phyloP scores from a whole-genome alignment of 2,113 vertebrate species.

The Patagioenas fasciata region DNA sequence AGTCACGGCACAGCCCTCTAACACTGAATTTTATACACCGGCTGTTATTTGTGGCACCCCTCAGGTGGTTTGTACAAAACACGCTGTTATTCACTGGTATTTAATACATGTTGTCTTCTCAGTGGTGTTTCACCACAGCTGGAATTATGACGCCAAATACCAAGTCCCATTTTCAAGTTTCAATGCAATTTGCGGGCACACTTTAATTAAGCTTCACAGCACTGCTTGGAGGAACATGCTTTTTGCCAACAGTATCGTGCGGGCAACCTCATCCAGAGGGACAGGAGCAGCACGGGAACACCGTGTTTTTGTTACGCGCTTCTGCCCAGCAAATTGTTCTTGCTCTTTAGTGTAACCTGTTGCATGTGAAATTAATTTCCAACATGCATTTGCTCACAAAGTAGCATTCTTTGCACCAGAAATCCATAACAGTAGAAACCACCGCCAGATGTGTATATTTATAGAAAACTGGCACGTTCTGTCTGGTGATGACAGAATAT shows the following conservation, averaged over 20 bases:
- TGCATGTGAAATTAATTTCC: constrained; percentile 43
- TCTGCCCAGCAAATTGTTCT: constrained; percentile 15
- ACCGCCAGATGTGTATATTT: constrained; percentile 46
- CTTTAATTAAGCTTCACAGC: background rate
- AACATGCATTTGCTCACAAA: constrained; percentile 31
- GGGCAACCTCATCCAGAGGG: background rate
- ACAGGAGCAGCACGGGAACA: background rate
- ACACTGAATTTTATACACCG: background rate
- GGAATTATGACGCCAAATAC: background rate
- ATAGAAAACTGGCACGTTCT: constrained; percentile 16
- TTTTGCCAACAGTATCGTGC: background rate
- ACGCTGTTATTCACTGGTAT: background rate
- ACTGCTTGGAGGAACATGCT: background rate
- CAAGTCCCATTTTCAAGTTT: background rate
- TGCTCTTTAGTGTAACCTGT: constrained; percentile 28
- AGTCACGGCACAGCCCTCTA: background rate
- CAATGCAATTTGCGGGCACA: background rate
- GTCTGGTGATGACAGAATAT: constrained; percentile 41
- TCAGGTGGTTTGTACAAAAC: background rate
- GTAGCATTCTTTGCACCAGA: constrained; percentile 32
- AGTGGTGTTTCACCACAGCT: background rate
- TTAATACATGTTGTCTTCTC: background rate
- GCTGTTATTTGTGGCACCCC: background rate
- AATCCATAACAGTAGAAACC: constrained; percentile 33
- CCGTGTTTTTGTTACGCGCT: background rate